Percentiles rank a stretch among this genome's conserved stretches.
phyloP scores from a whole-genome alignment of 2,113 vertebrate genomes.

The Philantomba maxwellii region DNA sequence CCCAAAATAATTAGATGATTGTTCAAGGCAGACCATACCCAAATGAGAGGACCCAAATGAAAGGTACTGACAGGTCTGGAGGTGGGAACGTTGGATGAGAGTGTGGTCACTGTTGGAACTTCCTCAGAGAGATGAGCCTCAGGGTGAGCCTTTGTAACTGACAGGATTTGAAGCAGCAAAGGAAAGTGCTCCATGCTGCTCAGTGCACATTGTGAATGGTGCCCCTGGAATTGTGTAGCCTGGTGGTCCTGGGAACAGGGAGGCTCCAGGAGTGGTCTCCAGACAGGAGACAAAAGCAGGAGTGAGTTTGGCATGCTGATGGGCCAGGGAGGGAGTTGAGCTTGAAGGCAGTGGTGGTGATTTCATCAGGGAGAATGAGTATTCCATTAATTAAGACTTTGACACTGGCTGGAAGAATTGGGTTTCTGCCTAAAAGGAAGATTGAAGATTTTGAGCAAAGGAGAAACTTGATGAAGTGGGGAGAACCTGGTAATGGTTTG shows the following conservation, averaged over 20 bases:
- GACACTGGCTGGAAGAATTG: not conserved
- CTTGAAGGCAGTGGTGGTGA: not conserved
- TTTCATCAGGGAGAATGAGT: not conserved
- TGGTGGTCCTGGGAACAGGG: not conserved
- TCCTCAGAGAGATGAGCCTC: not conserved
- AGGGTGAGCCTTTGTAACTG: not conserved
- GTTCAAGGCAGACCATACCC: not conserved
- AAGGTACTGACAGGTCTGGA: not conserved
- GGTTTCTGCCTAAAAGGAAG: not conserved
- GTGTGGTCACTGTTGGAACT: not conserved
- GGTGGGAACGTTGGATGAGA: not conserved
- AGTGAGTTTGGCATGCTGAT: not conserved
- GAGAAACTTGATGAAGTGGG: not conserved
- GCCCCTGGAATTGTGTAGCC: not conserved
- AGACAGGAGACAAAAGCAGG: not conserved
- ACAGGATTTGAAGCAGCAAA: not conserved
- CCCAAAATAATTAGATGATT: not conserved
- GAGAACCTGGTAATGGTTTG: not conserved
- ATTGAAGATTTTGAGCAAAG: not conserved
- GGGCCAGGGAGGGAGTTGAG: not conserved
- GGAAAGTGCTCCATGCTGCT: not conserved
- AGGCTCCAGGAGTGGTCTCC: not conserved
- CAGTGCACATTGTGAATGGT: not conserved
- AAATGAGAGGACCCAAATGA: not conserved
- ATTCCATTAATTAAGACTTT: not conserved